Evolutionary conservation across 1,140 invertebrate species (phyloP).

Genomic region (Pantala flavescens): DNA sequence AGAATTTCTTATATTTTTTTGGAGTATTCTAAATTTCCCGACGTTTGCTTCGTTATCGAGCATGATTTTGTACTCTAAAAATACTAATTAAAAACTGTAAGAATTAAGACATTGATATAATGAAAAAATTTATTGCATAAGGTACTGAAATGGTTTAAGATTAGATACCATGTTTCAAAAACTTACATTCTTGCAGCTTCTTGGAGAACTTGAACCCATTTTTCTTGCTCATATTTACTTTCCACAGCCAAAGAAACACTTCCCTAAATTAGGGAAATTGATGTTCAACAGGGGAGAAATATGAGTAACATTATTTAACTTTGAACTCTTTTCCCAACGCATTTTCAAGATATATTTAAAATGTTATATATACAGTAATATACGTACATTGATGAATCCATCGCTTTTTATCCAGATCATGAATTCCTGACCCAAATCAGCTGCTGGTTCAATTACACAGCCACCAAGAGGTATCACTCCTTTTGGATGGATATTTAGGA

Average conservation of each 20-base stretch:
- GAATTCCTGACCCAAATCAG: conserved; percentile 19
- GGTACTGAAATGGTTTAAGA: no score
- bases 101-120: no score
- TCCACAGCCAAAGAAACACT: conserved; percentile 16
- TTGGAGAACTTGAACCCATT: conserved; percentile 18
- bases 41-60: no score
- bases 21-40: no score
- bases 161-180: no score
- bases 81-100: no score
- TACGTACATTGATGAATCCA: conserved; percentile 20
- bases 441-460: conserved; percentile 17
- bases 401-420: conserved; percentile 19
- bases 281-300: not conserved
- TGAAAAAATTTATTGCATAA: no score
- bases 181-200: conserved; percentile 21
- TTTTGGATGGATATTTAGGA: conserved; percentile 22
- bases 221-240: conserved; percentile 19
- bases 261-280: conserved; percentile 13
- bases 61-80: no score
- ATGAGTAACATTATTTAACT: no score
- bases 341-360: no score
- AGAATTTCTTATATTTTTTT: no score
- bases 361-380: not conserved
- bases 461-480: conserved; percentile 21
- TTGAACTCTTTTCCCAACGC: no score